Percentiles rank a stretch among this genome's conserved stretches.
Evolutionary conservation across 2,113 vertebrate genomes (phyloP).

Genomic region (Podilymbus podiceps): DNA sequence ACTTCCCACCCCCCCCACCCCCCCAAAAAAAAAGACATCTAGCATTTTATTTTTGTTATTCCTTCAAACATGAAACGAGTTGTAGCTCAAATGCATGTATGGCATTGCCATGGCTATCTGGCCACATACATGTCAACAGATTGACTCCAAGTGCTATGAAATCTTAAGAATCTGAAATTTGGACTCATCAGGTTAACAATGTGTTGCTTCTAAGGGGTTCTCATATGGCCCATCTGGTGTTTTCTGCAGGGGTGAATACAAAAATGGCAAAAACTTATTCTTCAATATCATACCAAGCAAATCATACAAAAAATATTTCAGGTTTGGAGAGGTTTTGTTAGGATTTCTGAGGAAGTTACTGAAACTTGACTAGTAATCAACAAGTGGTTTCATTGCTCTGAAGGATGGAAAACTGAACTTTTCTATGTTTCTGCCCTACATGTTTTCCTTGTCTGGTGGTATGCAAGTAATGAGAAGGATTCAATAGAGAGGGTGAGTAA

Average conservation of each 20-base stretch:
- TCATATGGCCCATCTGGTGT: background rate
- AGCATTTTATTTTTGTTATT: background rate
- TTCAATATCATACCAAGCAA: background rate
- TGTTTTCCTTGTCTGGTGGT: background rate
- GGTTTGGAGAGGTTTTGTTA: background rate
- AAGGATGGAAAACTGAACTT: background rate
- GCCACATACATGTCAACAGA: background rate
- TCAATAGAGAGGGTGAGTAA: background rate
- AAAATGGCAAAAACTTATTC: background rate
- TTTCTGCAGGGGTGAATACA: background rate
- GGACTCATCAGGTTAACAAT: background rate
- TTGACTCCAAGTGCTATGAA: background rate
- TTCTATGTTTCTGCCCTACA: background rate
- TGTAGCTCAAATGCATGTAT: background rate
- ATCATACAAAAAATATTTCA: background rate
- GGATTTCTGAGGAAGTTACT: background rate
- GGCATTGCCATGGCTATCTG: background rate
- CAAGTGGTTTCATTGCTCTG: background rate
- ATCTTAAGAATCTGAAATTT: background rate
- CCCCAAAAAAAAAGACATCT: background rate
- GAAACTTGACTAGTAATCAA: background rate
- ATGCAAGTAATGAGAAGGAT: accelerated
- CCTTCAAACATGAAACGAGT: background rate
- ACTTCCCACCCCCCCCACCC: no score
- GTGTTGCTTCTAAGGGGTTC: background rate